phyloP scores from a whole-genome alignment of 2,113 vertebrate genomes.

The Vicugna pacos region DNA sequence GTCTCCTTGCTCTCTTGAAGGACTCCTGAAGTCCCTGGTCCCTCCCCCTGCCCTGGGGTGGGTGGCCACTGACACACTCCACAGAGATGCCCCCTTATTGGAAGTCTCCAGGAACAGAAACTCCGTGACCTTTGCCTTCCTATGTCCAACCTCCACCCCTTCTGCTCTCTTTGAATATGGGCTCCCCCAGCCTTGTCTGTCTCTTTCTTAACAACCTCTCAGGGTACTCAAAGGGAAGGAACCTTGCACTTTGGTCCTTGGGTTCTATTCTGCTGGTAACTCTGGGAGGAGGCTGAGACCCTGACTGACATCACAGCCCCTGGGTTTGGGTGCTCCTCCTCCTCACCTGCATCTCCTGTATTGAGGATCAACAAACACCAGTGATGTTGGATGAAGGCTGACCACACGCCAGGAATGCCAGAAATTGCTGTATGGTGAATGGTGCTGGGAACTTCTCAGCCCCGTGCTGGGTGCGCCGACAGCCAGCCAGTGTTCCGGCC shows the following conservation, averaged over 20 bases:
- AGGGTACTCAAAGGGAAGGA: not conserved
- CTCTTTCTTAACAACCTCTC: not conserved
- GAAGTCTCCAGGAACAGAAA: constrained; percentile 47
- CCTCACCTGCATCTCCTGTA: not conserved
- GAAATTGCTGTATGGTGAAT: not conserved
- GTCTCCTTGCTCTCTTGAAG: not conserved
- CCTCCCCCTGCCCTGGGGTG: not conserved
- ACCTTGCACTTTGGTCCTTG: not conserved
- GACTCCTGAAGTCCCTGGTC: not conserved
- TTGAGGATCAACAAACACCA: not conserved
- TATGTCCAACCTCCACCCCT: not conserved
- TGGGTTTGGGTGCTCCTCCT: not conserved
- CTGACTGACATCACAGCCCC: not conserved
- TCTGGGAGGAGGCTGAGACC: not conserved
- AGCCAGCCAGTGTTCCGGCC: not conserved
- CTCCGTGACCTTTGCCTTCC: not conserved
- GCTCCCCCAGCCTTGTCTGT: not conserved
- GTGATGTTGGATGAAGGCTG: not conserved
- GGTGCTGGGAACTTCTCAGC: not conserved
- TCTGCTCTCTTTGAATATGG: not conserved
- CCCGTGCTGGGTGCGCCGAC: not conserved
- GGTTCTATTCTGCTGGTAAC: not conserved
- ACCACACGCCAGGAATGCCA: not conserved
- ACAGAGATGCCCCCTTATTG: not conserved
- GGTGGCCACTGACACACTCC: not conserved